Conservation (phyloP, 2,113 vertebrate genomes). For the Monarcha castaneiventris region DNA sequence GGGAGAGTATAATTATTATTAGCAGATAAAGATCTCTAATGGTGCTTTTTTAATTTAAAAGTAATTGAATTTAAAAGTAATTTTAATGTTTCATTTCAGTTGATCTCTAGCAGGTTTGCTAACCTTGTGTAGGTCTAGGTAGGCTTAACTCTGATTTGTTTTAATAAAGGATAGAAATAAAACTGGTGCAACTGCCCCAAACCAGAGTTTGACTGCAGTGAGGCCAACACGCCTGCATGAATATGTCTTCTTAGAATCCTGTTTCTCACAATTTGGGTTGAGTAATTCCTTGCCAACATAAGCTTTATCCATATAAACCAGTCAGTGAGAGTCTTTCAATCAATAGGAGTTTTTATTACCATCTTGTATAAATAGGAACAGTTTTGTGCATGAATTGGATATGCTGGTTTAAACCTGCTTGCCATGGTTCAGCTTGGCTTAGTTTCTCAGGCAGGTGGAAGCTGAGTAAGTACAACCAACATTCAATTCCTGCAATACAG, state of each 20-base stretch:
- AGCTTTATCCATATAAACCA: not conserved
- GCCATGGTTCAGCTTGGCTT: not conserved
- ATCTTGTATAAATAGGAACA: not conserved
- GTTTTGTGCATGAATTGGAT: not conserved
- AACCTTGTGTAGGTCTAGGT: not conserved
- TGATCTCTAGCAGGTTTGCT: not conserved
- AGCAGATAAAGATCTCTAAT: not conserved
- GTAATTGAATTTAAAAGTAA: not conserved
- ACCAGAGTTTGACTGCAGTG: not conserved
- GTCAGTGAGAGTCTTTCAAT: not conserved
- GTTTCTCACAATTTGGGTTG: not conserved
- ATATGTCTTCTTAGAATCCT: not conserved
- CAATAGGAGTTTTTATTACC: not conserved
- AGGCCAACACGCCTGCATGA: not conserved
- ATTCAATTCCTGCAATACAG: not conserved
- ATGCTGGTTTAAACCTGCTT: not conserved
- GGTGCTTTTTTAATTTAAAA: not conserved
- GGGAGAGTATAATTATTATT: not conserved
- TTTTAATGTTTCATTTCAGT: not conserved
- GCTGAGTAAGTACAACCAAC: not conserved
- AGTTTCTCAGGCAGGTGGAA: not conserved
- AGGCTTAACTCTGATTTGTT: not conserved
- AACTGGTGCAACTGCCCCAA: not conserved
- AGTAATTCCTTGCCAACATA: not conserved
- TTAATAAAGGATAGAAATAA: not conserved